Conservation (phyloP, 2,113 vertebrate genomes). For the Pipra filicauda region DNA sequence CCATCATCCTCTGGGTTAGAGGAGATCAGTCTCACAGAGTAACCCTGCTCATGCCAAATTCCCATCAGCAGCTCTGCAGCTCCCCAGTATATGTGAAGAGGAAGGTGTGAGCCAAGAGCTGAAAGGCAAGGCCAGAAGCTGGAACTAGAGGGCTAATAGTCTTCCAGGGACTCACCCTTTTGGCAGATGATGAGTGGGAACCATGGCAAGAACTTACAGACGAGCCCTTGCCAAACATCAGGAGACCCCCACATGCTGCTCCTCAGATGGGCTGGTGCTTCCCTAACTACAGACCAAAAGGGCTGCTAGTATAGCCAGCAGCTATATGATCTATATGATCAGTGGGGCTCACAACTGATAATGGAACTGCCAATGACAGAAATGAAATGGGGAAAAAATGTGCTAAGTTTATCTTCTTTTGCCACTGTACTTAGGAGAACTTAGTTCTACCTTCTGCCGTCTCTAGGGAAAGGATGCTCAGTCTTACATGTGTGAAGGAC, state of each 20-base stretch:
- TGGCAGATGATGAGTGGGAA: neutral
- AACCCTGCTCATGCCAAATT: neutral
- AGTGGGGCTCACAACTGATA: neutral
- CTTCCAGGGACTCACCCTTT: neutral
- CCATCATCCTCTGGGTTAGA: neutral
- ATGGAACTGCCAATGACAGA: accelerated
- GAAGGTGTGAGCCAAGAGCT: neutral
- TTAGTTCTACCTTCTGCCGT: neutral
- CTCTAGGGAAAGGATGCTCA: neutral
- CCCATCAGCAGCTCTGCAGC: neutral
- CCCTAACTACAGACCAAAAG: neutral
- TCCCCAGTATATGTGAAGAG: neutral
- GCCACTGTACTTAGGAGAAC: neutral
- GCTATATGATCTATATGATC: neutral
- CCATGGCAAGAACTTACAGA: neutral
- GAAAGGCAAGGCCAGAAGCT: neutral
- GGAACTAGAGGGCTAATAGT: neutral
- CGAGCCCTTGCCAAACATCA: neutral
- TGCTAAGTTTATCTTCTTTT: neutral
- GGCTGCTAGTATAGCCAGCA: neutral
- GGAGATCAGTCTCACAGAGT: neutral
- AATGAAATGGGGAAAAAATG: neutral
- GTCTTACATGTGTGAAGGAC: neutral
- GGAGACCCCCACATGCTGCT: neutral
- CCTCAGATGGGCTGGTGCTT: neutral